A percentile compares a stretch with the other conserved stretches of the same genome.
phyloP scores from a whole-genome alignment of 2,888 invertebrate genomes.

The Habrosyne pyritoides region DNA sequence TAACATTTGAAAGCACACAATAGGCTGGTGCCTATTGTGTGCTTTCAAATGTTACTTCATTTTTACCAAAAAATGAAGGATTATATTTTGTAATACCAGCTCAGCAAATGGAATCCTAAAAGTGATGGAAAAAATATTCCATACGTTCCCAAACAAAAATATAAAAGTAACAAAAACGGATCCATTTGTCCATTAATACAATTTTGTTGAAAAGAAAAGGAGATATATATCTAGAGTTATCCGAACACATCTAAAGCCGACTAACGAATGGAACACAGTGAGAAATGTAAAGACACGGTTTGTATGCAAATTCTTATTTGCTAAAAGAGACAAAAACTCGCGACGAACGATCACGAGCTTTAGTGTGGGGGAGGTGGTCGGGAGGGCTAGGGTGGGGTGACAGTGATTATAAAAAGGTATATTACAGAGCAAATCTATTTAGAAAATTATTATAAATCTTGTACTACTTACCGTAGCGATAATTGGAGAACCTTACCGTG shows the following conservation, averaged over 20 bases:
- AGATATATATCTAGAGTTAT: conserved; percentile 8
- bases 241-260: conserved; percentile 10
- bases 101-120: no score
- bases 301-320: conserved; percentile 60
- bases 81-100: no score
- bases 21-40: no score
- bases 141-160: background rate
- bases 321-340: conserved; percentile 37
- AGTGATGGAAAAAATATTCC: background rate
- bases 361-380: conserved; percentile 10
- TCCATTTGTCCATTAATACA: background rate
- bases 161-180: background rate
- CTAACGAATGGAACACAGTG: conserved; percentile 32
- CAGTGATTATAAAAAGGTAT: background rate
- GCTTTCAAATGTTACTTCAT: no score
- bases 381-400: background rate
- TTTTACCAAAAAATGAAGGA: no score
- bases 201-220: conserved; percentile 2
- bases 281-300: conserved; percentile 48
- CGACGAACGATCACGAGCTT: conserved; percentile 26
- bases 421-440: no score
- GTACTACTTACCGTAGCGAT: no score
- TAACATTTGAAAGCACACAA: no score
- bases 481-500: no score
- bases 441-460: no score